Evolutionary conservation across 2,113 vertebrate genomes (phyloP).

Genomic region (Dromaius novaehollandiae): DNA sequence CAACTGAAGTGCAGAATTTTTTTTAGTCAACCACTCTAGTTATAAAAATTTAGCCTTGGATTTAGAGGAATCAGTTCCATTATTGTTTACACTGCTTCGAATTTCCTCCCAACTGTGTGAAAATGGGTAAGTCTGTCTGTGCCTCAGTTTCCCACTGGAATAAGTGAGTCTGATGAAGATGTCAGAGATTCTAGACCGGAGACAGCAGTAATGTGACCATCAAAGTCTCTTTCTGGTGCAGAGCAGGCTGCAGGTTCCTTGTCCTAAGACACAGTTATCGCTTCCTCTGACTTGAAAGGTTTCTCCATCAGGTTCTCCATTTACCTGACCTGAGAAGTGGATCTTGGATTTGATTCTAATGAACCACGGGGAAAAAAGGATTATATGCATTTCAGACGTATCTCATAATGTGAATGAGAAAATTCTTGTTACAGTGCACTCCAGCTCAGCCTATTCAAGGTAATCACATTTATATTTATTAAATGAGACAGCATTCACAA

Average conservation of each 20-base stretch:
- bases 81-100: not conserved
- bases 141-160: not conserved
- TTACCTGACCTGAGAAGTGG: not conserved
- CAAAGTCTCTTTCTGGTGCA: not conserved
- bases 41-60: not conserved
- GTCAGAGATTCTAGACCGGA: not conserved
- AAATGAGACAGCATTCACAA: slow-evolving; percentile 26
- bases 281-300: rapidly evolving
- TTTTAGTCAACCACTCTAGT: not conserved
- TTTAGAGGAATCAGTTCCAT: not conserved
- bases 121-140: not conserved
- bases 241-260: not conserved
- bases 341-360: not conserved
- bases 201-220: rapidly evolving
- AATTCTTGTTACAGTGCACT: slow-evolving; percentile 45
- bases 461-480: slow-evolving; percentile 47
- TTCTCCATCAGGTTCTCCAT: not conserved
- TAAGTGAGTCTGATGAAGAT: not conserved
- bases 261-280: not conserved
- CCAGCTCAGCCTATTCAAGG: not conserved
- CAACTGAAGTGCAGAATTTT: not conserved
- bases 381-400: not conserved
- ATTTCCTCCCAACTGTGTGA: not conserved
- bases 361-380: not conserved
- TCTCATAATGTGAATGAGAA: not conserved